Evolutionary conservation across 2,797 vertebrate genomes (phyloP).

Genomic region (Hylomyscus alleni): DNA sequence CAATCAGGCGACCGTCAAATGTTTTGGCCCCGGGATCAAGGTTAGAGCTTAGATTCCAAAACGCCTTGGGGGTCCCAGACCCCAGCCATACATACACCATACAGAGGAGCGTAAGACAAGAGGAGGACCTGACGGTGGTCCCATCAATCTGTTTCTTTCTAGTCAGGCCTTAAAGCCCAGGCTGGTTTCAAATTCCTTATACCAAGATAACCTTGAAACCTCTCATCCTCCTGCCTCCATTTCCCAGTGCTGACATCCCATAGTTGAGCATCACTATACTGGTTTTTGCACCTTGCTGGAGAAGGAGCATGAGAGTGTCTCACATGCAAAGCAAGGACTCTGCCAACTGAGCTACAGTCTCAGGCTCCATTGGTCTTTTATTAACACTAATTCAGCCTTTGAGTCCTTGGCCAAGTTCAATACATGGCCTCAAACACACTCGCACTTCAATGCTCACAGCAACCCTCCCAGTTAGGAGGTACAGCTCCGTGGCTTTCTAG

Average conservation of each 20-base stretch:
- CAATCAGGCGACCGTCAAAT: too few species aligned
- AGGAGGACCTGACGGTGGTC: not conserved
- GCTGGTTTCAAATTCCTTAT: not conserved
- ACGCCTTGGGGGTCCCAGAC: too few species aligned
- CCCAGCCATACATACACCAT: not conserved
- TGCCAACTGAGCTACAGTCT: not conserved
- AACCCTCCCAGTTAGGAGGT: not conserved
- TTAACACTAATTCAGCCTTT: fast-evolving
- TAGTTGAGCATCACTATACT: not conserved
- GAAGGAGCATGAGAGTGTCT: not conserved
- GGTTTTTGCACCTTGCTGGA: not conserved
- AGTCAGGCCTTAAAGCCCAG: not conserved
- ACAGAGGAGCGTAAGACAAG: not conserved
- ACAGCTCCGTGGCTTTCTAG: not conserved
- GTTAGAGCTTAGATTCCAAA: not conserved
- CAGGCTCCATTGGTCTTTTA: not conserved
- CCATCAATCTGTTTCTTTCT: not conserved
- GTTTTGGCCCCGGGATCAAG: not conserved
- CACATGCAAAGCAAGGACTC: not conserved
- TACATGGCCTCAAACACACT: not conserved
- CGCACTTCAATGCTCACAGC: not conserved
- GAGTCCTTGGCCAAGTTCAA: not conserved
- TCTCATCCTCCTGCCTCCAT: not conserved
- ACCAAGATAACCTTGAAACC: not conserved
- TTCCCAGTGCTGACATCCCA: not conserved